phyloP scores from a whole-genome alignment of 2,113 vertebrate genomes.

The Coryphaenoides rupestris region DNA sequence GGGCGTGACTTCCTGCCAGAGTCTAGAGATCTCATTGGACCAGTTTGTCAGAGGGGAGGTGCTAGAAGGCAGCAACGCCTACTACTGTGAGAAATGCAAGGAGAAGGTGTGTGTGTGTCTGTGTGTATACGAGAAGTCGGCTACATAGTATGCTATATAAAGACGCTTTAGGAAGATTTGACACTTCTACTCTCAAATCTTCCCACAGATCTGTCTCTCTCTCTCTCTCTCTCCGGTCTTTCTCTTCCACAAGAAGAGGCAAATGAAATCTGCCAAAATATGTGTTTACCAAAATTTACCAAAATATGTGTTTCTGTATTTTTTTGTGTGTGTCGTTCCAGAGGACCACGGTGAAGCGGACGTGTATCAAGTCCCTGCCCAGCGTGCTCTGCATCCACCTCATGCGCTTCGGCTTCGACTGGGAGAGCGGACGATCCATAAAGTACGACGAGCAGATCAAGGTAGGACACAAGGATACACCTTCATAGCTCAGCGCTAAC shows the following conservation, averaged over 20 bases:
- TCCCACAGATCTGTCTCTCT: too few relatives aligned
- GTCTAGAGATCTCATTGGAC: constrained; percentile 95
- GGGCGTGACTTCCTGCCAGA: constrained; percentile 96
- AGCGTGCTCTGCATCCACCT: constrained; percentile 94
- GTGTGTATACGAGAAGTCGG: too few relatives aligned
- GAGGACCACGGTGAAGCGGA: constrained; percentile 97
- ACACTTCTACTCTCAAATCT: too few relatives aligned
- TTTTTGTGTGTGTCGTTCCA: constrained; percentile 52
- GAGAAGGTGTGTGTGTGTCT: constrained; percentile 94
- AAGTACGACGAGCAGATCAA: constrained; percentile 98
- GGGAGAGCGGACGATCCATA: constrained; percentile 97
- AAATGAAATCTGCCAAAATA: too few relatives aligned
- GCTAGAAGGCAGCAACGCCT: constrained; percentile 97
- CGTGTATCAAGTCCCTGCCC: constrained; percentile 94
- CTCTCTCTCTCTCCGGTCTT: too few relatives aligned
- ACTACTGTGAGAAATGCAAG: constrained; percentile 99
- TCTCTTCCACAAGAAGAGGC: too few relatives aligned
- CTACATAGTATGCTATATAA: too few relatives aligned
- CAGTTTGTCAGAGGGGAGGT: constrained; percentile 98
- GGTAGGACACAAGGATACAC: constrained; percentile 73
- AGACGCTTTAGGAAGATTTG: too few relatives aligned
- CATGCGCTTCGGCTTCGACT: constrained; percentile 98
- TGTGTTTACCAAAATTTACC: too few relatives aligned
- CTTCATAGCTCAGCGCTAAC: not conserved
- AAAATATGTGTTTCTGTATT: too few relatives aligned